A percentile compares a stretch with the other conserved stretches of the same genome.
Conservation (phyloP, 2,797 vertebrate species). For the Arnoldichthys spilopterus region DNA sequence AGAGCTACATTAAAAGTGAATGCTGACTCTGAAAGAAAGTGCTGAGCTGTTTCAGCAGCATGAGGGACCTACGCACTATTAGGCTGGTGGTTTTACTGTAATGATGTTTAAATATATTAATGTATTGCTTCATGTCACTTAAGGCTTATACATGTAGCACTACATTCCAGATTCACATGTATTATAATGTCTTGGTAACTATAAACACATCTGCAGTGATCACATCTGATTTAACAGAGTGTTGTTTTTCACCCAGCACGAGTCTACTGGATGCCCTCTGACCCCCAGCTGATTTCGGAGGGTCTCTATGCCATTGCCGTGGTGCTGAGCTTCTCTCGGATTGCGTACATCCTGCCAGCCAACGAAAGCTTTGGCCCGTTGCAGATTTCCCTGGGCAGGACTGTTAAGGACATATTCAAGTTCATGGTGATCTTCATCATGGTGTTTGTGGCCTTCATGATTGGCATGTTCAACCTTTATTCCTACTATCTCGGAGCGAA, state of each 20-base stretch:
- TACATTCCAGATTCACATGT: too few relatives aligned
- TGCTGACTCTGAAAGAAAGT: too few relatives aligned
- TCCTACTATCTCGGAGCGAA: conserved; percentile 96
- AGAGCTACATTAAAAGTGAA: too few relatives aligned
- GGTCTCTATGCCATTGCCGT: conserved; percentile 95
- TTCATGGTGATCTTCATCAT: conserved; percentile 99
- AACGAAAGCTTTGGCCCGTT: conserved; percentile 97
- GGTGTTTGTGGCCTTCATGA: conserved; percentile 98
- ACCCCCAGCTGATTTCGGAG: conserved; percentile 96
- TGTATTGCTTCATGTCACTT: too few relatives aligned
- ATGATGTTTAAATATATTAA: too few relatives aligned
- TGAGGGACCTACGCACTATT: too few relatives aligned
- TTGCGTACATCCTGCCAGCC: conserved; percentile 95
- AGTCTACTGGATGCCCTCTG: conserved; percentile 91
- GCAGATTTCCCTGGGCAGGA: conserved; percentile 95
- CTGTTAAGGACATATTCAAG: conserved; percentile 97
- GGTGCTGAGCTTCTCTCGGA: conserved; percentile 94
- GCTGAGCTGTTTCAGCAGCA: too few relatives aligned
- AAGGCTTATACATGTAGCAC: too few relatives aligned
- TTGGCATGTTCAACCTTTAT: conserved; percentile 98
- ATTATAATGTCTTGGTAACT: too few relatives aligned
- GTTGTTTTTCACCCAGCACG: conserved; percentile 79
- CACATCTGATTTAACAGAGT: not conserved
- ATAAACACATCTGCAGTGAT: not conserved
- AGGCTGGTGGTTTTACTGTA: too few relatives aligned